phyloP scores from a whole-genome alignment of 2,888 invertebrate species.

The Tachina lurida region DNA sequence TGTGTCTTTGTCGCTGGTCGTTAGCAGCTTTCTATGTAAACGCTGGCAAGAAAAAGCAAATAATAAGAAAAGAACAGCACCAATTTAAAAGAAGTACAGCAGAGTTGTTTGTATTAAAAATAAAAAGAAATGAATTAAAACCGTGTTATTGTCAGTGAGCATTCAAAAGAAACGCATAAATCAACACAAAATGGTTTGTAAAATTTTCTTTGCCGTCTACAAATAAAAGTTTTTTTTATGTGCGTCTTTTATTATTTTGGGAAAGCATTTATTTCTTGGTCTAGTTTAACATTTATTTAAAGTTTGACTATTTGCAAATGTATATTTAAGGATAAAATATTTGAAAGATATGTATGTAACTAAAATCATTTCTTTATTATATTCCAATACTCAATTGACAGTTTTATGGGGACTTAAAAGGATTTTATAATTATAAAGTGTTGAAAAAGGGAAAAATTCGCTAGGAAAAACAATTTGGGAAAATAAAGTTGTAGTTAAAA shows the following conservation, averaged over 20 bases:
- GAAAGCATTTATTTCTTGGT: constrained; percentile 32
- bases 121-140: constrained; percentile 51
- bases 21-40: constrained; percentile 39
- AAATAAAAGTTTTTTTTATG: constrained; percentile 28
- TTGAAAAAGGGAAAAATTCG: not conserved
- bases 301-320: not conserved
- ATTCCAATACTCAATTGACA: constrained; percentile 39
- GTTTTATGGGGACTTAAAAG: constrained; percentile 47
- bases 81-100: constrained; percentile 41
- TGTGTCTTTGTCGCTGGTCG: constrained; percentile 26
- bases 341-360: constrained; percentile 4
- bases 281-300: constrained; percentile 23
- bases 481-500: not conserved
- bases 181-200: constrained; percentile 62
- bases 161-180: constrained; percentile 64
- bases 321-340: constrained; percentile 8
- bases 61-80: constrained; percentile 8
- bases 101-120: constrained; percentile 15
- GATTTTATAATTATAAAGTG: constrained; percentile 8
- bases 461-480: not conserved
- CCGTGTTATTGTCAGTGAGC: constrained; percentile 56
- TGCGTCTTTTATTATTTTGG: constrained; percentile 1
- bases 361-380: too few species aligned
- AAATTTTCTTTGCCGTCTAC: constrained; percentile 37
- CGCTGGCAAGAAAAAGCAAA: constrained; percentile 10